Base-by-base conservation (phyloP, 2,888 invertebrate species). In the Chirona hameri region DNA sequence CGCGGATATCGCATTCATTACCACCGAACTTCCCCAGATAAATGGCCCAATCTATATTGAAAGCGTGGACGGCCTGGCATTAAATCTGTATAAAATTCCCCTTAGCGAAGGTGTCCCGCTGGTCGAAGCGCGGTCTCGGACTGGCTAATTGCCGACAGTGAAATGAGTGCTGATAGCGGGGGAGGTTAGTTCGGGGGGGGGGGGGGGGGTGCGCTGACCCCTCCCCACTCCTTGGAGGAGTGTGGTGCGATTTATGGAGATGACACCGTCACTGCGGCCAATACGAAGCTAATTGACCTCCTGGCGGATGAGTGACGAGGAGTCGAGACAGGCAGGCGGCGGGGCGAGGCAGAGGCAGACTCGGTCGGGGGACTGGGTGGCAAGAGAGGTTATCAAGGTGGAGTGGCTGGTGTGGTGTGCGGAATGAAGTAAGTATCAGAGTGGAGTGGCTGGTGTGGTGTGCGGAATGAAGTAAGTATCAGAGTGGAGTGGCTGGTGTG, bases 41-140 rank as follows among this genome's bases (percentile, higher is more conserved):
- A 69, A 69, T 69, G 69, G 69, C n/a, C 69, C 69, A 69, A 69
- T 69, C 69, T 69, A 29, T 69, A 69, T 69, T 69, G 69, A 69
- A 69, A 69, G 69, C 69, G 69, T 29, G 29, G 69, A 69, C 69
- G 69, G 69, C 12, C n/a, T n/a, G 69, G 29, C 69, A 69, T 69
- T 69, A 69, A 69, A 29, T 69, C 69, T 69, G 69, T 69, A 69
- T 69, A 69, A 69, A 69, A 69, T 69, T 69, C 69, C 69, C 69
- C 69, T 69, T 69, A 69, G 29, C 69, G 12, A 29, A 10, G 27
- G 69, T 69, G 69, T 69, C 69, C 69, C 69, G 69, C 69, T 69
- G 69, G 10, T 14, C 29, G 69, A 29, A 24, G 29, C 69, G 69
- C 29, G 12, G 69, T 1, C 69, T n/a, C 3, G 29, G 12, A 5